Evolutionary conservation across 2,797 vertebrate genomes (phyloP), one percentile per base, ranked within the genome.

Genomic region (Neosalanx taihuensis): DNA sequence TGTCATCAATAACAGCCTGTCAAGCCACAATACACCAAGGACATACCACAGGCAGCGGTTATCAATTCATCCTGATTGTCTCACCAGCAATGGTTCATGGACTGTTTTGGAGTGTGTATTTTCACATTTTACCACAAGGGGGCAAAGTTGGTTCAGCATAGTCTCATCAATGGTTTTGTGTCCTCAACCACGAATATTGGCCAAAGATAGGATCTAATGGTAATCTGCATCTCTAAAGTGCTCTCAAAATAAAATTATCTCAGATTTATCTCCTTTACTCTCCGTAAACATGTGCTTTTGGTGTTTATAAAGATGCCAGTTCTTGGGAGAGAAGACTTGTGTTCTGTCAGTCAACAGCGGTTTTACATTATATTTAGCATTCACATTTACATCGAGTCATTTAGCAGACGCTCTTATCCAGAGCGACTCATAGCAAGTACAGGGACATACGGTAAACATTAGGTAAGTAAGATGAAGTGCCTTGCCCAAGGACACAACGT

Each of bases 91-190:
- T 57, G 41, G 58, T 65, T 51, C 53, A 60, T 30, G 57, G 12
- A 13, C 18, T 71, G 15, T 31, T 51, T 69, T 23, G 49, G 64
- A 76, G 73, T 68, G 72, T 72, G 63, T 57, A 30, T 73, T 80
- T 82, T 77, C 70, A 74, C 29, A 79, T 75, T 70, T 18, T 74
- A 81, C 84, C 87, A 92, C 87, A 73, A 89, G 90, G 84, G 89
- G 90, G 89, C 88, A 91, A 88, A 86, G 83, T 86, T 87, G 89
- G 72, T 85, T 85, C 79, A 89, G 79, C 68, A 71, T 81, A 13
- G 77, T 76, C 53, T 31, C 49, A 80, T 62, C 62, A 72, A 41
- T 82, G 70, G 78, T 70, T 79, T 85, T 81, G 76, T 30, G 18
- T 67, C 35, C 72, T 37, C 59, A 71, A 56, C 73, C 75, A 65